Evolutionary conservation across 2,113 vertebrate species (phyloP), one percentile per base, ranked within the genome.

Genomic region (Gallinago paraguaiae): DNA sequence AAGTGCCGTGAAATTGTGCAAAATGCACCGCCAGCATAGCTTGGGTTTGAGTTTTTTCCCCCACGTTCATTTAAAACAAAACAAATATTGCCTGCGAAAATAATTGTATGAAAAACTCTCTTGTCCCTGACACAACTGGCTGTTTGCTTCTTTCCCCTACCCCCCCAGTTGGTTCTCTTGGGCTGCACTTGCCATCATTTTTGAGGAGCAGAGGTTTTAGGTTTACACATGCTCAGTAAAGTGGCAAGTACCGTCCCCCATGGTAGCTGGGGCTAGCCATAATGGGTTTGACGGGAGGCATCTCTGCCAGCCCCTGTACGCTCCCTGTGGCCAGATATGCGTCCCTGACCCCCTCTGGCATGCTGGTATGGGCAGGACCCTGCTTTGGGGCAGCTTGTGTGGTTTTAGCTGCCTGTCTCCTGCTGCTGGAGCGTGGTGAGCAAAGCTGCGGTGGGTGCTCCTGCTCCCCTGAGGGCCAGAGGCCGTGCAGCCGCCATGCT

Each of bases 401-500:
- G 45, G 41, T 46, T 46, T 71, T 53, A 87, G 54, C 54, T 82
- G 70, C 60, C 17, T 61, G 35, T 50, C 53, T 50, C 53, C 48
- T 30, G 48, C 84, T 59, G 83, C 83, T 37, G 63, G 43, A 76
- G 35, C 33, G 5, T 12, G 3, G 9, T 11, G 24, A 31, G 41
- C 41, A 43, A 23, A 14, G 27, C 77, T 69, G 50, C 64, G 35
- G 54, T 2, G 1, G 53, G 6, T 86, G 68, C 20, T 65, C 15
- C 90, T 43, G 45, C 60, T 65, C 33, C 30, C 10, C 35, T 24
- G 33, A 80, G 71, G 41, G n/a, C 6, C 70, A 65, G 35, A 10
- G 0, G 0, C 30, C 5, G 30, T 17, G n/a, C 65, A 50, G 46
- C 41, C 4, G 2, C 54, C 28, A 3, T 10, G 45, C 65, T 67